A percentile compares a stretch with the other conserved stretches of the same genome.
phyloP scores from a whole-genome alignment of 2,888 invertebrate species.

The Anoncus sp. region DNA sequence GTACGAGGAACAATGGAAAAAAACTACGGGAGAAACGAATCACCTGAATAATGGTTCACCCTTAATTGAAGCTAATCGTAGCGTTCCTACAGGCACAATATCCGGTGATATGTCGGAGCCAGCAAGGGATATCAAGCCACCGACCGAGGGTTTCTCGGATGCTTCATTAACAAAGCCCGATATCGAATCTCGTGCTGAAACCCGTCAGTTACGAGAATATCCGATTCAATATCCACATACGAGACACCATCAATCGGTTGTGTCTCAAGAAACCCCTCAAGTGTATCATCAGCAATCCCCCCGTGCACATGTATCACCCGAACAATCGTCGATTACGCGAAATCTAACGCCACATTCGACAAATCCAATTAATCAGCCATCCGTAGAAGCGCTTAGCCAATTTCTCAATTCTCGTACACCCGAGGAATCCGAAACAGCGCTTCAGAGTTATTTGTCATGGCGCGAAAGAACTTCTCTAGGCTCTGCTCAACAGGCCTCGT shows the following conservation, averaged over 20 bases:
- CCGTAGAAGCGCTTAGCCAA: slow-evolving; percentile 68
- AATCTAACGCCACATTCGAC: not conserved
- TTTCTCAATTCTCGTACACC: slow-evolving; percentile 78
- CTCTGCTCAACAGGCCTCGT: not conserved
- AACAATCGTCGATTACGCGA: not conserved
- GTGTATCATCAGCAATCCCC: not conserved
- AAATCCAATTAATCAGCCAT: slow-evolving; percentile 9
- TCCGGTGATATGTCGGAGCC: not conserved
- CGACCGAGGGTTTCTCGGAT: not conserved
- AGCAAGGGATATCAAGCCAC: not conserved
- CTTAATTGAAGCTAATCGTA: not conserved
- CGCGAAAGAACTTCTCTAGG: slow-evolving; percentile 7
- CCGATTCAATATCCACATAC: not conserved
- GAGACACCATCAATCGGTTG: not conserved
- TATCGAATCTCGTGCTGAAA: slow-evolving; percentile 8
- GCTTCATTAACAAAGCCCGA: not conserved
- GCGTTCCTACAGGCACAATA: not conserved
- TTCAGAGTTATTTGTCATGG: slow-evolving; percentile 73
- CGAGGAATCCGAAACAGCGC: slow-evolving; percentile 75
- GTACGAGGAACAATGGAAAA: slow-evolving; percentile 14
- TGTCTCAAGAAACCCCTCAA: not conserved
- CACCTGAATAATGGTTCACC: not conserved
- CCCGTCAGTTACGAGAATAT: slow-evolving; percentile 39
- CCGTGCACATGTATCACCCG: not conserved
- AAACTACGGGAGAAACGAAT: not conserved